Evolutionary conservation across 2,888 invertebrate genomes (phyloP).

Genomic region (Temnothorax ravouxi): DNA sequence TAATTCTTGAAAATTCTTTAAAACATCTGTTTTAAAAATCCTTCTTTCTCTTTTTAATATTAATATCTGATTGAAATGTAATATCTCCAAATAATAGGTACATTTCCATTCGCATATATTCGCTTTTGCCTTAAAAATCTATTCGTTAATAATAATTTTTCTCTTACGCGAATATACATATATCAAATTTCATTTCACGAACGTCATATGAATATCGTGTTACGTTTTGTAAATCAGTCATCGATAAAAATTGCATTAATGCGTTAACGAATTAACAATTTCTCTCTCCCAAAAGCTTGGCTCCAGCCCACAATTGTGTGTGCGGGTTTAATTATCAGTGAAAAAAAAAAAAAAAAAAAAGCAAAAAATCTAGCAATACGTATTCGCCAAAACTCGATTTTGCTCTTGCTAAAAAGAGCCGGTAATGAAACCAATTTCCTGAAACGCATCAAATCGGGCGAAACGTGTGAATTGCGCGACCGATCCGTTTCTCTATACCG

Average conservation of each 20-base stretch:
- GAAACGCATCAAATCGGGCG: neutral
- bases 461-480: conserved; percentile 15
- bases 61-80: neutral
- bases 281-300: neutral
- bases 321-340: conserved; percentile 15
- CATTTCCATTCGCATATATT: neutral
- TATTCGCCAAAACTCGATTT: conserved; percentile 15
- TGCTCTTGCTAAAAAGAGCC: neutral
- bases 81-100: neutral
- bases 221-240: neutral
- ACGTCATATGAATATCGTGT: neutral
- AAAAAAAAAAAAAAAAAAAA: neutral
- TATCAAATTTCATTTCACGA: conserved; percentile 5
- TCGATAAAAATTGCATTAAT: conserved; percentile 11
- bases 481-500: neutral
- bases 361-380: neutral
- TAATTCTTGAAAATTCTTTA: neutral
- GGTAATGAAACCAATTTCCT: conserved; percentile 37
- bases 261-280: conserved; percentile 15
- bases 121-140: neutral
- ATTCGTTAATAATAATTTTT: neutral
- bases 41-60: neutral
- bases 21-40: neutral
- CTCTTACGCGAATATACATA: neutral
- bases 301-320: neutral